These are phyloP conservation scores for Toxotes jaculatrix DNA, from an alignment of 2,113 vertebrate species.

Conservation along the genomic window DNA sequence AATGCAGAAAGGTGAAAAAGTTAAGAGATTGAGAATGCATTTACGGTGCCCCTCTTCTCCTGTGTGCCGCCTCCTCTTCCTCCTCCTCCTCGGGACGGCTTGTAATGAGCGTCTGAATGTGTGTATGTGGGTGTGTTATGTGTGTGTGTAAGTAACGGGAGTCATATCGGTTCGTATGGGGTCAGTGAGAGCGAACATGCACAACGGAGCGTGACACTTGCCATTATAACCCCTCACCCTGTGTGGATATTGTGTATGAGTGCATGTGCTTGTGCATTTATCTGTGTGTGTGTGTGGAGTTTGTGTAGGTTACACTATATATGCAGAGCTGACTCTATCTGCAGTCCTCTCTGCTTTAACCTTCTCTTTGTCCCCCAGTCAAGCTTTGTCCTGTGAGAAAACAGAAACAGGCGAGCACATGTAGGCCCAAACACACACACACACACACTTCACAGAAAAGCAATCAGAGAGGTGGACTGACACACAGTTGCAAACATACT, in stretches of 20 bases:
- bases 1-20: slow-evolving; percentile 74
- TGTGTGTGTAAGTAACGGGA: slow-evolving; percentile 61
- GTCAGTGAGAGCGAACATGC: slow-evolving; percentile 50
- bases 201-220: slow-evolving; percentile 37
- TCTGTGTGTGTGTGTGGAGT: slow-evolving; percentile 14
- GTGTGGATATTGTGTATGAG: slow-evolving; percentile 6
- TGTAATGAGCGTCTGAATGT: slow-evolving; percentile 68
- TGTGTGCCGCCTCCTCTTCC: slow-evolving; percentile 39
- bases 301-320: slow-evolving; percentile 28
- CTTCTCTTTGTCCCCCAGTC: slow-evolving; percentile 51
- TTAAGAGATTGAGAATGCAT: slow-evolving; percentile 78
- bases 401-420: slow-evolving; percentile 19
- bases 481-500: slow-evolving; percentile 42
- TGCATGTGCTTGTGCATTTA: slow-evolving; percentile 7
- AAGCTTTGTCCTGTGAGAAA: slow-evolving; percentile 29
- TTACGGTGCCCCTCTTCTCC: slow-evolving; percentile 53
- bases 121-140: slow-evolving; percentile 41
- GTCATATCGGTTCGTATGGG: slow-evolving; percentile 53
- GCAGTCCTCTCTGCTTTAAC: slow-evolving; percentile 37
- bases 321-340: slow-evolving; percentile 53
- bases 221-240: slow-evolving; percentile 32
- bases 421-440: not conserved
- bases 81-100: slow-evolving; percentile 30
- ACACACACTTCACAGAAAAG: slow-evolving; percentile 4
- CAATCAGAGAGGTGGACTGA: slow-evolving; percentile 18